These are phyloP conservation scores for Megatriorchis doriae DNA, from an alignment of 2,113 vertebrate species.

Conservation along the genomic window DNA sequence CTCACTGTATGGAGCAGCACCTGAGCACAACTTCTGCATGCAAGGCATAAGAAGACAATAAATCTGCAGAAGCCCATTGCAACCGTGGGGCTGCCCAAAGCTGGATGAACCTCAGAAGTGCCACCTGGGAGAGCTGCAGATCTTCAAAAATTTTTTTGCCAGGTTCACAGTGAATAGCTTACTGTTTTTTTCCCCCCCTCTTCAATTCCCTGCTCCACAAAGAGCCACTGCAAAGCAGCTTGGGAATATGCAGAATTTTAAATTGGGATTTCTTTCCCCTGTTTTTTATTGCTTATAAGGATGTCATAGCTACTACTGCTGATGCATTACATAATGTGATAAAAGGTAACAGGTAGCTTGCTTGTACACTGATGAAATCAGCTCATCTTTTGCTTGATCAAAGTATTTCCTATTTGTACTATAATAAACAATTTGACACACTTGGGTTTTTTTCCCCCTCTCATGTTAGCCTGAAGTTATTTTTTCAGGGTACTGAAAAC, in stretches of 20 bases:
- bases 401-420: not conserved
- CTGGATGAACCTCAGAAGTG: not conserved
- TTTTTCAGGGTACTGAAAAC: constrained; percentile 24
- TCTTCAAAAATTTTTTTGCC: not conserved
- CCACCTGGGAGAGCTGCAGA: not conserved
- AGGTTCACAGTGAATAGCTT: not conserved
- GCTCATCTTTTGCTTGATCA: not conserved
- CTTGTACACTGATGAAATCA: not conserved
- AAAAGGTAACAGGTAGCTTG: not conserved
- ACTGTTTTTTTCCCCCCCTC: too few relatives aligned
- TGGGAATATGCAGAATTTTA: not conserved
- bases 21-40: not conserved
- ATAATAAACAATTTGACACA: not conserved
- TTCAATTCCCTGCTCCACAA: not conserved
- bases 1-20: not conserved
- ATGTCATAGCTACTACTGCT: not conserved
- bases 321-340: not conserved
- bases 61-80: not conserved
- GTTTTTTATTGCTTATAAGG: not conserved
- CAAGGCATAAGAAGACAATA: not conserved
- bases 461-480: constrained; percentile 9
- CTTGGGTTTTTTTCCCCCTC: accelerated
- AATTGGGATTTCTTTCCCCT: not conserved
- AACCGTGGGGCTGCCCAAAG: not conserved
- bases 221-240: not conserved